A percentile compares a stretch with the other conserved stretches of the same genome.
These are phyloP conservation scores for Vannuccia rotundouncinata DNA, from an alignment of 2,888 invertebrate species.

Conservation along the genomic window DNA sequence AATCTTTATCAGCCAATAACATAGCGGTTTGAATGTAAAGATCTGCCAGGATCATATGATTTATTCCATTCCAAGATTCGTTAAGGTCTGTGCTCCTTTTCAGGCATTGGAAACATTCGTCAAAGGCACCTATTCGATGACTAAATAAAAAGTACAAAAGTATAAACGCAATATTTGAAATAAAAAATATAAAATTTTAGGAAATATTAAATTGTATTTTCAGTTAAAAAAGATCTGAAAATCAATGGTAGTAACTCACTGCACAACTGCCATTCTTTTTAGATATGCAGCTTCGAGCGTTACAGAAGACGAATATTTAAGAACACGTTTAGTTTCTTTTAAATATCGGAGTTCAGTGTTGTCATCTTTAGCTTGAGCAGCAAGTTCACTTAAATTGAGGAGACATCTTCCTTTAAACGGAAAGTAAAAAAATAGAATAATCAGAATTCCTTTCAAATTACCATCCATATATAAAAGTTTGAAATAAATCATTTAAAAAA, in stretches of 20 bases:
- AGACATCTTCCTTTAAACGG: constrained; percentile 3
- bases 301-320: not conserved
- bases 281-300: not conserved
- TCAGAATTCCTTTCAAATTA: too few species aligned
- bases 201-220: too few species aligned
- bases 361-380: not conserved
- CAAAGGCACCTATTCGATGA: not conserved
- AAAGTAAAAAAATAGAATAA: too few species aligned
- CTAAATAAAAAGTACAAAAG: not conserved
- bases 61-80: not conserved
- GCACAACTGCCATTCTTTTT: not conserved
- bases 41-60: not conserved
- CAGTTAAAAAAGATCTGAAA: not conserved
- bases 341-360: not conserved
- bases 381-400: not conserved
- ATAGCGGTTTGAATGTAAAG: not conserved
- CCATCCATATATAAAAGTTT: too few species aligned
- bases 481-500: too few species aligned
- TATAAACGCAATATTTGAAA: too few species aligned
- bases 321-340: not conserved
- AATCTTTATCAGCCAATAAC: not conserved
- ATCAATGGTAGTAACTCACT: not conserved
- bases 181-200: too few species aligned
- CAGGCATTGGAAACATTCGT: not conserved
- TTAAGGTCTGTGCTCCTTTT: not conserved